These are phyloP conservation scores for Micoletzkya japonica DNA, from an alignment of 2,888 invertebrate species.

Conservation along the genomic window DNA sequence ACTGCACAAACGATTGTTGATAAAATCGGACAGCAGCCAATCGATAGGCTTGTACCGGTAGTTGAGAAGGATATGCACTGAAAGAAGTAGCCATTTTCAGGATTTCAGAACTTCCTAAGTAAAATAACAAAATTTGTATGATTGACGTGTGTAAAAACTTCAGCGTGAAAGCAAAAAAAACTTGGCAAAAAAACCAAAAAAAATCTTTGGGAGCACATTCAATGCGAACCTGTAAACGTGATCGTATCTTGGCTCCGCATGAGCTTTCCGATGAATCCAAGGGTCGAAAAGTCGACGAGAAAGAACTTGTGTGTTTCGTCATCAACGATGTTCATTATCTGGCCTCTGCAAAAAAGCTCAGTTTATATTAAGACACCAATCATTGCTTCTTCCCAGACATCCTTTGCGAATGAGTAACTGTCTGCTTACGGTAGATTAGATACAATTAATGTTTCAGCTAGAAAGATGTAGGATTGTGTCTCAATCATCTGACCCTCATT, in stretches of 20 bases:
- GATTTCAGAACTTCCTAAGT: background rate
- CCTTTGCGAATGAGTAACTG: too few species aligned
- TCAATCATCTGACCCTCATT: too few species aligned
- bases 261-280: conserved; percentile 87
- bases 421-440: too few species aligned
- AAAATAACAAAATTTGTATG: background rate
- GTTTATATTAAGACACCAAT: too few species aligned
- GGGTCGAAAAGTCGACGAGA: conserved; percentile 86
- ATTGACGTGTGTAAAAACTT: too few species aligned
- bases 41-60: conserved; percentile 94
- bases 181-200: too few species aligned
- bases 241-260: conserved; percentile 85
- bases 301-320: conserved; percentile 68
- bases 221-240: conserved; percentile 85
- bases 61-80: conserved; percentile 75
- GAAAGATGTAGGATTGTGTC: too few species aligned
- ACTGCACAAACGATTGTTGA: conserved; percentile 84
- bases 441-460: too few species aligned
- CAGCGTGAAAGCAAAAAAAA: too few species aligned
- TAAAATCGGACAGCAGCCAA: conserved; percentile 87
- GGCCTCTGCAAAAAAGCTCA: background rate
- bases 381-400: too few species aligned
- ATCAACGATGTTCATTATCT: background rate
- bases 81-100: background rate
- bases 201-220: too few species aligned